Evolutionary conservation across 92 coral and sea anemone genomes (phyloP).

Genomic region (Zoanthus sociatus): DNA sequence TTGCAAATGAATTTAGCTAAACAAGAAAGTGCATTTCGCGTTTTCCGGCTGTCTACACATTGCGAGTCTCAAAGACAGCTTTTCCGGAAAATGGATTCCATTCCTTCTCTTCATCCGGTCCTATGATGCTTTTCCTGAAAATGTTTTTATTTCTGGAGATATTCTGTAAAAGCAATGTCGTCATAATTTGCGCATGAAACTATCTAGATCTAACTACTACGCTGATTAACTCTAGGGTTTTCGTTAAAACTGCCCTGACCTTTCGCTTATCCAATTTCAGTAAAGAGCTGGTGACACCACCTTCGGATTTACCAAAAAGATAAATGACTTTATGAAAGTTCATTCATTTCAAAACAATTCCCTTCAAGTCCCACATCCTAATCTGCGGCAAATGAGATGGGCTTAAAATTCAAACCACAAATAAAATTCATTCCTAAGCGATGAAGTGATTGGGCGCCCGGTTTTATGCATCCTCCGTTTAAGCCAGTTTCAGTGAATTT

Average conservation of each 20-base stretch:
- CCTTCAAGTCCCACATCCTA: conserved; percentile 23
- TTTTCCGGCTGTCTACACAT: conserved; percentile 47
- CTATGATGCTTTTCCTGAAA: conserved; percentile 73
- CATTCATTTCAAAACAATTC: background rate
- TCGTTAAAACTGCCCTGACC: background rate
- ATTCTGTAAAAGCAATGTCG: conserved; percentile 45
- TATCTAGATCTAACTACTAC: background rate
- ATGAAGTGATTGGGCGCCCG: conserved; percentile 4
- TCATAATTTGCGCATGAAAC: conserved; percentile 21
- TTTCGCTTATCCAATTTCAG: background rate
- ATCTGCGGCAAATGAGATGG: conserved; percentile 27
- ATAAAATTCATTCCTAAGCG: background rate
- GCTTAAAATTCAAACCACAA: conserved; percentile 19
- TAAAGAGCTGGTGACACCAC: conserved; percentile 35
- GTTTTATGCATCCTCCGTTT: background rate
- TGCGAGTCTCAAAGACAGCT: conserved; percentile 19
- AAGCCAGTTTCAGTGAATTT: conserved; percentile 25
- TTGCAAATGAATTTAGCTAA: conserved; percentile 28
- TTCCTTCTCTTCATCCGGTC: conserved; percentile 30
- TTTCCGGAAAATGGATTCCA: conserved; percentile 47
- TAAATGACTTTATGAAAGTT: conserved; percentile 9
- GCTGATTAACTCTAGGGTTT: background rate
- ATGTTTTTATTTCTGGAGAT: conserved; percentile 69
- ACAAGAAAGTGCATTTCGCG: conserved; percentile 32
- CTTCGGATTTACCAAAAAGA: conserved; percentile 20